Base-by-base conservation (phyloP, 1,140 invertebrate genomes). In the Drosophila arawakana region DNA sequence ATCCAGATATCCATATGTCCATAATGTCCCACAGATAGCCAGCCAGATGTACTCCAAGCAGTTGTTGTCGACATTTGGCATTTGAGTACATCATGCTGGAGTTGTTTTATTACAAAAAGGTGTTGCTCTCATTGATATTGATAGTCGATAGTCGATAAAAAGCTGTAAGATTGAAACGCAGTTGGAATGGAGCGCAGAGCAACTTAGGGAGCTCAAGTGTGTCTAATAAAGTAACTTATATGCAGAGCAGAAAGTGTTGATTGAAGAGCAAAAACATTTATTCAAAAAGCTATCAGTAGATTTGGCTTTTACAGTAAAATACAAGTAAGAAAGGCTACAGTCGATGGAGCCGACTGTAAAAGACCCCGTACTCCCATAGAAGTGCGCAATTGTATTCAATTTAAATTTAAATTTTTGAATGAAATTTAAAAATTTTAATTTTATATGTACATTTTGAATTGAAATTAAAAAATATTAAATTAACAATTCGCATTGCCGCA, bases 71-170 rank as follows among this genome's bases (percentile, higher is more conserved):
- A 69, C 57, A 52, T 47, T 25, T 55, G 63, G 13, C 44, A 60
- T 35, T 52, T 54, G 47, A 30, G 58, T 15, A 59, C 57, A 62
- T 49, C 30, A 39, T 62, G 58, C 35, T 43, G 21, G 34, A 30
- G 18, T 13, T 44, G 39, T 59, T 59, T 43, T 43, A 71, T 71
- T 63, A 63, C 59, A 62, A 63, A 71, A 71, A 71, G 68, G 68
- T 63, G 68, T 71, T 71, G 50, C 67, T 62, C 21, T 8, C 11
- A 59, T n/a, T 11, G 54, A 55, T 18, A 55, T 10, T 35, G 34
- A 3, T 30, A 15, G 0, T 15, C 1, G 15, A 15, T 15, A 30
- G 5, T 44, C 55, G 39, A 46, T 41, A 46, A 15, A 30, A 37
- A 21, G 25, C 10, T 18, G 18, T 35, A 11, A 13, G 39, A 10